Base-by-base conservation (phyloP, 2,797 vertebrate species). In the Gallinago nigripennis region DNA sequence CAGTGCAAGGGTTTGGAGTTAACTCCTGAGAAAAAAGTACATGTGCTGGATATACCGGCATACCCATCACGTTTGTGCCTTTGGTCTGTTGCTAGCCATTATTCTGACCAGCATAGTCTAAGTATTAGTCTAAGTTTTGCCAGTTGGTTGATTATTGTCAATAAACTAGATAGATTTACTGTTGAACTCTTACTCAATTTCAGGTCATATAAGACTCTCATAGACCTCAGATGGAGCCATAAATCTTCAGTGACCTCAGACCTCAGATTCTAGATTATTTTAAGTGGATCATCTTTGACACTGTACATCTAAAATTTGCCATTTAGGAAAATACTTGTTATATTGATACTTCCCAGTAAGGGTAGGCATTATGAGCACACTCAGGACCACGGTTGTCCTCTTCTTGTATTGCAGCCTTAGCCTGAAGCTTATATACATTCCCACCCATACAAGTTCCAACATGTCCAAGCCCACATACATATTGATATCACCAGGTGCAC, bases 391-490 rank as follows among this genome's bases (percentile, higher is more conserved):
- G 54, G 10, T 2, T 11, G 5, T 25, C 23, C 69, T 10, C 19
- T 10, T 75, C 10, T 41, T 1, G 1, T 20, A 11, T 8, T 60
- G 31, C 15, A 57, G 30, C 18, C 1, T 2, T 21, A 60, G 11
- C 8, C 41, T 65, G 21, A 45, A 39, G 15, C 6, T 77, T 64
- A 8, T 11, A 16, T 18, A 19, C 4, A 4, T 71, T 39, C 39
- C 23, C 9, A 66, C 5, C 1, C 11, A 8, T 31, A 18, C 4
- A 60, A 16, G 14, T 2, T 63, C 11, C 12, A 3, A 7, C 1
- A 0, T 12, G 10, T 2, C 13, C 28, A 56, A 56, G 11, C 8
- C n/a, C 19, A 56, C 3, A 21, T 3, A 8, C 4, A 16, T 20
- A 11, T 27, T 80, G 7, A 3, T 21, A 31, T 14, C 18, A 60